Evolutionary conservation across 23 tunicate species (phyloP).

Genomic region (Phallusia fumigata): DNA sequence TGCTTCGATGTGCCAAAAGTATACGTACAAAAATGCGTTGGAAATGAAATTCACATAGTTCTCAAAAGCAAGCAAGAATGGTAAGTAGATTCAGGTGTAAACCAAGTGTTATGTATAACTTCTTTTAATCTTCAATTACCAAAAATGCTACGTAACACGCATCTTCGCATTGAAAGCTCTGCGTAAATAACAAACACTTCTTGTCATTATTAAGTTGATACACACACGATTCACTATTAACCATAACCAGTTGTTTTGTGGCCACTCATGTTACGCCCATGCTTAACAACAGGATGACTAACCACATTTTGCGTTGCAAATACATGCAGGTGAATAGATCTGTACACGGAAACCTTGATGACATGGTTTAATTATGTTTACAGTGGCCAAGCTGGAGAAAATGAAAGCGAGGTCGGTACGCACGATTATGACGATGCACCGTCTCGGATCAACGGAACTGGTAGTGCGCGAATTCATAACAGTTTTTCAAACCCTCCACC

Average conservation of each 20-base stretch:
- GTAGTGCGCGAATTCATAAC: background rate
- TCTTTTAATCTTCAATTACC: too few relatives aligned
- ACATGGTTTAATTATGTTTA: background rate
- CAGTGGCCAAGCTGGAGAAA: background rate
- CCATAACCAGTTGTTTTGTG: too few relatives aligned
- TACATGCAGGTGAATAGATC: too few relatives aligned
- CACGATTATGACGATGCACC: background rate
- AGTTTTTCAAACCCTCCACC: too few relatives aligned
- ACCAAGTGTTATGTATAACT: background rate
- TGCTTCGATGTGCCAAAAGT: conserved; percentile 1
- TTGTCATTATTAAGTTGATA: too few relatives aligned
- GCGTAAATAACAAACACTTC: too few relatives aligned
- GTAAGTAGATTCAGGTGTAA: background rate
- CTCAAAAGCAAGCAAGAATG: conserved; percentile 16
- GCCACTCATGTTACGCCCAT: too few relatives aligned
- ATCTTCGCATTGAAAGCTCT: too few relatives aligned
- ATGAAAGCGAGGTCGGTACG: background rate
- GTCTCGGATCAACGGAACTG: background rate
- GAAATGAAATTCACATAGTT: conserved; percentile 39
- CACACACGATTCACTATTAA: too few relatives aligned
- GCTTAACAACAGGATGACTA: too few relatives aligned
- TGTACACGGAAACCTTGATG: background rate
- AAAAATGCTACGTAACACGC: too few relatives aligned
- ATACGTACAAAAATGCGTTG: conserved; percentile 18
- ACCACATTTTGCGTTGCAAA: too few relatives aligned